A percentile compares a stretch with the other conserved stretches of the same genome.
Conservation (phyloP, 2,888 invertebrate species). For the Linnaemya vulpina region DNA sequence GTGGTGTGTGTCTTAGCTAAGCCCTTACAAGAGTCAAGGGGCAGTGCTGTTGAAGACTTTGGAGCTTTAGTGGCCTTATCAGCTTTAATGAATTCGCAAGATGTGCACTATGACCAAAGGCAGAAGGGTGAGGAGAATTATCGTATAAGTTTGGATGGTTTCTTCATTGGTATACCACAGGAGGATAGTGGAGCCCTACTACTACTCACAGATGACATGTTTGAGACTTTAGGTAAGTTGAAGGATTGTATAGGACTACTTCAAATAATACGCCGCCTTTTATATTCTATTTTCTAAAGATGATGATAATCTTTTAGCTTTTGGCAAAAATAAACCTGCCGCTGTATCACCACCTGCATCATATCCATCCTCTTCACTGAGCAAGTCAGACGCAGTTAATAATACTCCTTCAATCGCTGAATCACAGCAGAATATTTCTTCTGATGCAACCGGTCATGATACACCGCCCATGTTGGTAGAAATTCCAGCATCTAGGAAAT, state of each 20-base stretch:
- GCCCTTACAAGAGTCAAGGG: slow-evolving; percentile 7
- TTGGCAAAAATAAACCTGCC: slow-evolving; percentile 58
- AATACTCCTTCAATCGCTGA: slow-evolving; percentile 1
- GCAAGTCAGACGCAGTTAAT: neutral
- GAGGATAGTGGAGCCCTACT: slow-evolving; percentile 70
- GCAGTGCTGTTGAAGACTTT: slow-evolving; percentile 20
- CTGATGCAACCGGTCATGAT: neutral
- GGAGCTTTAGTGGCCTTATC: slow-evolving; percentile 46
- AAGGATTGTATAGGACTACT: neutral
- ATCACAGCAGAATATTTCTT: neutral
- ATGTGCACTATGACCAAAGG: slow-evolving; percentile 87
- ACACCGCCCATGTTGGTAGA: slow-evolving; percentile 55
- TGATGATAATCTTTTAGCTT: slow-evolving; percentile 70
- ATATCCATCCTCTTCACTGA: neutral
- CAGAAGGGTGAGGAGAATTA: slow-evolving; percentile 91
- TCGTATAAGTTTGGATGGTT: slow-evolving; percentile 85
- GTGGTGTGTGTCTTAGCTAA: slow-evolving; percentile 44
- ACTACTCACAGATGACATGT: slow-evolving; percentile 71
- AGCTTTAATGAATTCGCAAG: slow-evolving; percentile 66
- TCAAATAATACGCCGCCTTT: neutral
- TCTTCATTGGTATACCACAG: slow-evolving; percentile 78
- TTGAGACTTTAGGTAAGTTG: slow-evolving; percentile 73
- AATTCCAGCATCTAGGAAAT: slow-evolving; percentile 60
- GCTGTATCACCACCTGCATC: neutral
- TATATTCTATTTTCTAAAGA: slow-evolving; percentile 60